Base-by-base conservation (phyloP, 2,888 invertebrate genomes). In the Pycnomerus fuliginosus region DNA sequence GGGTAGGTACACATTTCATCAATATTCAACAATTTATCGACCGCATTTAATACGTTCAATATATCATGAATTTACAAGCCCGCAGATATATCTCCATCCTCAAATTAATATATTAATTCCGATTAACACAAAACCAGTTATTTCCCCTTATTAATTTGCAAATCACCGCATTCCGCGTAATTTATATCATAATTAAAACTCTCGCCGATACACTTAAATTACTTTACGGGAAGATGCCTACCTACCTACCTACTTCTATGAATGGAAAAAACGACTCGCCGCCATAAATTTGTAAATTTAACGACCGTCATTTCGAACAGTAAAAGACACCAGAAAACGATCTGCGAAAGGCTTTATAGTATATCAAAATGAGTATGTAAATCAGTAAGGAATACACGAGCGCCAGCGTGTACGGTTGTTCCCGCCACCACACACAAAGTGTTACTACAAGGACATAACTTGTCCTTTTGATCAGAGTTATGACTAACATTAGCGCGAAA, bases 401-500 rank as follows among this genome's bases (percentile, higher is more conserved):
- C 55, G 55, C 58, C 60, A 56, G 51, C 57, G 53, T 58, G 54
- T 56, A 60, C 33, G 38, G 53, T 52, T 56, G 49, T 54, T 58
- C 43, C 54, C 54, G 43, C 56, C 50, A 57, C 67, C 67, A 59
- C 67, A 67, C 67, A 66, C 61, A 60, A 59, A 59, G 64, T 58
- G 59, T 55, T 59, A 58, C 44, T 55, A 61, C 67, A 62, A 60
- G 64, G 52, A 55, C 62, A 65, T 67, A 65, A 67, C 60, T 65
- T 56, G 63, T 55, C 54, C 50, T 55, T 42, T 60, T 56, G 58
- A 52, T 47, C 53, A 44, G 56, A 68, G 58, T 69, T 69, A 69
- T 67, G 61, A 58, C 50, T 46, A 56, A 67, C 69, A 68, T 69
- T 69, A 69, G 60, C 50, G 48, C 56, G 52, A 68, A 61, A 61